A percentile compares a stretch with the other conserved stretches of the same genome.
Conservation (phyloP, 2,113 vertebrate genomes). For the Suncus etruscus region DNA sequence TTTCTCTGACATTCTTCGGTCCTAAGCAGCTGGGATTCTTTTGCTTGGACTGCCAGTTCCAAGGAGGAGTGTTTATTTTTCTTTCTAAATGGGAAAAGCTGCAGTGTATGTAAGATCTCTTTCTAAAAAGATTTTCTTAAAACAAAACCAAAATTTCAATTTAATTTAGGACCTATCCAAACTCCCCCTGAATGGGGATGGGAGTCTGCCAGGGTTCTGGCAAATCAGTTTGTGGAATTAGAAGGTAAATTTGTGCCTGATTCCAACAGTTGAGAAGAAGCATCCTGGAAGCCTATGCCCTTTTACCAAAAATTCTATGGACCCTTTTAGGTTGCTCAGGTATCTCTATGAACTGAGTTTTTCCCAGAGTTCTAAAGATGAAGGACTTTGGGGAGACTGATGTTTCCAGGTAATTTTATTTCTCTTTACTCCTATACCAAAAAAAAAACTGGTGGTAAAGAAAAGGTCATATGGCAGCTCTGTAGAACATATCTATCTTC, state of each 20-base stretch:
- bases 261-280: neutral
- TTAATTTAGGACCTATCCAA: constrained; percentile 66
- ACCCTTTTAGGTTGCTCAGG: neutral
- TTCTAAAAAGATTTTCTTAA: constrained; percentile 74
- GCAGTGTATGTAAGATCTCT: constrained; percentile 44
- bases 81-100: constrained; percentile 78
- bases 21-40: constrained; percentile 73
- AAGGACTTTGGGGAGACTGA: neutral
- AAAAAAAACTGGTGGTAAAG: constrained; percentile 25
- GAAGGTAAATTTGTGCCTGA: constrained; percentile 17
- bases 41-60: constrained; percentile 77
- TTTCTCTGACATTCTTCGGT: constrained; percentile 68
- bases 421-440: neutral
- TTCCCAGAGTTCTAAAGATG: neutral
- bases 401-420: neutral
- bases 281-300: neutral
- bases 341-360: neutral
- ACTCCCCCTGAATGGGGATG: neutral
- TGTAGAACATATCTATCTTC: neutral
- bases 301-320: neutral
- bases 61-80: constrained; percentile 80
- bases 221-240: constrained; percentile 65
- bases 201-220: constrained; percentile 20
- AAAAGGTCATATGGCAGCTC: neutral
- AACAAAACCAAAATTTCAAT: constrained; percentile 62